Evolutionary conservation across 2,888 invertebrate species (phyloP).

Genomic region (Oxytorus armatus): DNA sequence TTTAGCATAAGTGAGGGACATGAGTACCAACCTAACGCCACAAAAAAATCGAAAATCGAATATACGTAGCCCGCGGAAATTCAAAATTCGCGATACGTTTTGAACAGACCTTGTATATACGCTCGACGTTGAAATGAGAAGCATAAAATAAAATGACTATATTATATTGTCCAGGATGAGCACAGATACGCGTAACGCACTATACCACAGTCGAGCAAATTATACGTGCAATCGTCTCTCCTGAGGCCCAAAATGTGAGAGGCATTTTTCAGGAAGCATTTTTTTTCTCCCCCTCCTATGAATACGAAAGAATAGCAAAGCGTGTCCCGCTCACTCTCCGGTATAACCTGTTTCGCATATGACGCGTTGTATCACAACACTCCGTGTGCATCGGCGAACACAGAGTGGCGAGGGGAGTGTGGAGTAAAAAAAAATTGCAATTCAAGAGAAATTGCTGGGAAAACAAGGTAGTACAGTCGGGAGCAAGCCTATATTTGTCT

Average conservation of each 20-base stretch:
- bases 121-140: slow-evolving; percentile 26
- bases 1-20: too few relatives aligned
- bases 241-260: slow-evolving; percentile 27
- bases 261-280: slow-evolving; percentile 4
- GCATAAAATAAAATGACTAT: slow-evolving; percentile 33
- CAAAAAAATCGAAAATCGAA: too few relatives aligned
- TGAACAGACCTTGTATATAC: too few relatives aligned
- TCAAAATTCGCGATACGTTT: too few relatives aligned
- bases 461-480: too few relatives aligned
- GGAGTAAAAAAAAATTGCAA: slow-evolving; percentile 19
- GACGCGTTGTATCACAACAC: slow-evolving; percentile 2
- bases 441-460: too few relatives aligned
- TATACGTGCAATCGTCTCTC: slow-evolving; percentile 32
- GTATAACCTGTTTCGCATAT: slow-evolving; percentile 51
- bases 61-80: too few relatives aligned
- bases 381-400: slow-evolving; percentile 4
- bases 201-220: slow-evolving; percentile 36
- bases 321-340: slow-evolving; percentile 28
- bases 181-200: slow-evolving; percentile 33
- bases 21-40: too few relatives aligned
- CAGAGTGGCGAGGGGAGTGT: slow-evolving; percentile 3
- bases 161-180: neutral
- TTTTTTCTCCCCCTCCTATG: slow-evolving; percentile 46
- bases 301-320: slow-evolving; percentile 48
- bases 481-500: too few relatives aligned